phyloP scores from a whole-genome alignment of 2,797 vertebrate genomes.

The Esox lucius region DNA sequence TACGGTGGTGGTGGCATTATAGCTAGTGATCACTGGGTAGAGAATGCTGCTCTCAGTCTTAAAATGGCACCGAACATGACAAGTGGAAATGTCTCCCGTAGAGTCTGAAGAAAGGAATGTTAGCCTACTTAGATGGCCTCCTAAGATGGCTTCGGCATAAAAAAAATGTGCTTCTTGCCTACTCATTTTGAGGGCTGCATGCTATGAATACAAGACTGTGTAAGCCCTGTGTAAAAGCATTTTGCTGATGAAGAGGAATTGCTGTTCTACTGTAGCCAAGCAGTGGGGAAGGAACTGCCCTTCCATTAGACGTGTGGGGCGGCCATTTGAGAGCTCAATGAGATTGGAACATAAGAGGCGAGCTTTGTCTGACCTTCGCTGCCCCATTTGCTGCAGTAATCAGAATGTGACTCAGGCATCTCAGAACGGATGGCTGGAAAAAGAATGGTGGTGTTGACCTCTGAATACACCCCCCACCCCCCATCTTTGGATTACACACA shows the following conservation, averaged over 20 bases:
- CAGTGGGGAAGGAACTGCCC: background rate
- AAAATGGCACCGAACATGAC: slow-evolving; percentile 7
- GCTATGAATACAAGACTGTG: background rate
- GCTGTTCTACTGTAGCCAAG: background rate
- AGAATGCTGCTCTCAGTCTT: background rate
- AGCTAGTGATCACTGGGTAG: slow-evolving; percentile 4
- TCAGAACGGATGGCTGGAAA: slow-evolving; percentile 3
- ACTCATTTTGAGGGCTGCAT: background rate
- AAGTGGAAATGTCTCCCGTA: background rate
- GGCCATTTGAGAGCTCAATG: slow-evolving; percentile 11
- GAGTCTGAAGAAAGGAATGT: background rate
- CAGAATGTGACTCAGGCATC: slow-evolving; percentile 10
- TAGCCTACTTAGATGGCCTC: background rate
- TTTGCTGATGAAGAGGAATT: slow-evolving; percentile 15
- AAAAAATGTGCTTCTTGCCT: background rate
- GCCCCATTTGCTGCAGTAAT: slow-evolving; percentile 4
- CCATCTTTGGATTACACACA: background rate
- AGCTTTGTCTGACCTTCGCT: slow-evolving; percentile 11
- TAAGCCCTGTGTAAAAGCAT: background rate
- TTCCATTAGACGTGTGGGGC: slow-evolving; percentile 3
- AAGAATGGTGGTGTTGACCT: slow-evolving; percentile 7
- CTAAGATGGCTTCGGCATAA: background rate
- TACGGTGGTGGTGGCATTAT: background rate
- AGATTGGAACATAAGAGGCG: slow-evolving; percentile 3
- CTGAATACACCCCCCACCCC: slow-evolving; percentile 2